phyloP scores from a whole-genome alignment of 2,888 invertebrate genomes.

The Ischnus inquisitorius region DNA sequence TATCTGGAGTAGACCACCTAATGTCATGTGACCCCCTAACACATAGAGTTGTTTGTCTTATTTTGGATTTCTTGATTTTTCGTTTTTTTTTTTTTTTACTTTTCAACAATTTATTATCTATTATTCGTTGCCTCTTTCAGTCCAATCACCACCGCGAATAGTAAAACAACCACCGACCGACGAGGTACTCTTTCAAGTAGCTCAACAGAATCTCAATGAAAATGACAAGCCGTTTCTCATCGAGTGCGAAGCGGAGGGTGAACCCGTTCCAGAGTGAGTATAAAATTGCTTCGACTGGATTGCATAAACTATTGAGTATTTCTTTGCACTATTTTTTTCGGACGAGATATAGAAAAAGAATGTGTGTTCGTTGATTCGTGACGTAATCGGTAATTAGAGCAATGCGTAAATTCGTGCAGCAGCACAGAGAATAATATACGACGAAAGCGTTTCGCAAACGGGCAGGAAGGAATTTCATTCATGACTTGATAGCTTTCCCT shows the following conservation, averaged over 20 bases:
- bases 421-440: constrained; percentile 29
- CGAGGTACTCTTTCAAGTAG: constrained; percentile 96
- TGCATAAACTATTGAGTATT: not conserved
- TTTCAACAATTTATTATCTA: constrained; percentile 29
- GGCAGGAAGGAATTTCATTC: constrained; percentile 58
- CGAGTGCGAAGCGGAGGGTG: constrained; percentile 98
- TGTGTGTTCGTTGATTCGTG: not conserved
- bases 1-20: constrained; percentile 55
- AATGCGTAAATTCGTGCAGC: constrained; percentile 1
- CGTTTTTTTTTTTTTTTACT: constrained; percentile 2
- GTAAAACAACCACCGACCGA: constrained; percentile 97
- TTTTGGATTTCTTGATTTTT: constrained; percentile 17
- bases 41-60: constrained; percentile 35
- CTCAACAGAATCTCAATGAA: constrained; percentile 91
- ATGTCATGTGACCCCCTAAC: constrained; percentile 55
- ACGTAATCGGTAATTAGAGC: not conserved
- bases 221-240: constrained; percentile 97
- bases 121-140: constrained; percentile 85
- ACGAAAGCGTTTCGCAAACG: not conserved
- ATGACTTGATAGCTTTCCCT: constrained; percentile 47
- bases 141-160: constrained; percentile 96
- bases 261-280: constrained; percentile 96
- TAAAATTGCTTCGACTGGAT: constrained; percentile 28
- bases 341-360: not conserved
- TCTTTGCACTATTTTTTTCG: not conserved